Evolutionary conservation across 2,888 invertebrate genomes (phyloP).

Genomic region (Ommatoiulus sabulosus): DNA sequence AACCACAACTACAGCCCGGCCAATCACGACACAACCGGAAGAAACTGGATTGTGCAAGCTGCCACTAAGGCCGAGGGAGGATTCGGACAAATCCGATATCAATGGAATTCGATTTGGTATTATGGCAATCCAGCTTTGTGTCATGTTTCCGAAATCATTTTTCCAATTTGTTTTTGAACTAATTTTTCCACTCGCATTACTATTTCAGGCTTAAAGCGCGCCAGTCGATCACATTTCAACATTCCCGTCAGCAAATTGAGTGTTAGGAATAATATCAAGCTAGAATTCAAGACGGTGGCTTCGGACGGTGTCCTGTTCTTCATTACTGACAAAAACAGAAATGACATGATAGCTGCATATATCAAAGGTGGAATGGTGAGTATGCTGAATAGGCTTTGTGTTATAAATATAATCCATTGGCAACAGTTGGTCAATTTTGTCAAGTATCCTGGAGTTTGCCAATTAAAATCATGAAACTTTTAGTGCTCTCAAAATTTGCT

Average conservation of each 20-base stretch:
- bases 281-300: constrained; percentile 82
- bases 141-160: neutral
- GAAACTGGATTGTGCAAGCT: constrained; percentile 70
- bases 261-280: constrained; percentile 68
- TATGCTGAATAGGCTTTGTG: too few species aligned
- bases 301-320: constrained; percentile 88
- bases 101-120: constrained; percentile 65
- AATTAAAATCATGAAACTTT: too few species aligned
- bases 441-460: too few species aligned
- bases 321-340: constrained; percentile 73
- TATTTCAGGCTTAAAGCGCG: constrained; percentile 74
- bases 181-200: neutral
- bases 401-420: neutral
- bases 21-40: constrained; percentile 62
- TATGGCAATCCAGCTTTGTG: neutral
- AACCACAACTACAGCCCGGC: constrained; percentile 52
- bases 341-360: constrained; percentile 81
- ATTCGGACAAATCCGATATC: constrained; percentile 70
- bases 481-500: too few species aligned
- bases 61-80: constrained; percentile 71
- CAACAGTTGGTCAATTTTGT: too few species aligned
- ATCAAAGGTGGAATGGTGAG: constrained; percentile 79
- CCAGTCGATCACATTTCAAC: constrained; percentile 80
- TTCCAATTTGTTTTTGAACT: neutral
- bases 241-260: neutral